A percentile compares a stretch with the other conserved stretches of the same genome.
Evolutionary conservation across 2,797 vertebrate species (phyloP).

Genomic region (Oophaga sylvatica): DNA sequence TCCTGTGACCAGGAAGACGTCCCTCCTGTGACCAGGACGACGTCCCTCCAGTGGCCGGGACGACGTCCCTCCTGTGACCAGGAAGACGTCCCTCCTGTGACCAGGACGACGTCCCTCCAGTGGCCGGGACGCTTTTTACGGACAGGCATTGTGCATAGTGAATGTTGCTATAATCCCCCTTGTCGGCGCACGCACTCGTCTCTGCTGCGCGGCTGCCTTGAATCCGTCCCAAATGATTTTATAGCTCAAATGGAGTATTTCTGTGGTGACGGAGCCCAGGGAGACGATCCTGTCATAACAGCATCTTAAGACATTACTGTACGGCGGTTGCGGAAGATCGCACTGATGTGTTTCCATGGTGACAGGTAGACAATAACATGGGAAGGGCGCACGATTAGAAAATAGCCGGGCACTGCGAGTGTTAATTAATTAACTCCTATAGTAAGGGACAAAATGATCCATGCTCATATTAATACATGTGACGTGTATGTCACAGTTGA

Average conservation of each 20-base stretch:
- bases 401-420: slow-evolving; percentile 3
- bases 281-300: slow-evolving; percentile 18
- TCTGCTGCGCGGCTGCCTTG: not conserved
- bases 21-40: no score
- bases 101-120: not conserved
- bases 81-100: not conserved
- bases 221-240: not conserved
- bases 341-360: slow-evolving; percentile 47
- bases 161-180: not conserved
- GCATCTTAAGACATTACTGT: slow-evolving; percentile 11
- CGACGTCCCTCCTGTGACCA: no score
- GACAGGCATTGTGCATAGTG: not conserved
- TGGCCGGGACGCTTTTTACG: not conserved
- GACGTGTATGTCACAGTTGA: no score
- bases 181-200: not conserved
- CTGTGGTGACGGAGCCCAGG: not conserved
- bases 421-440: slow-evolving; percentile 7
- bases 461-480: not conserved
- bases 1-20: not conserved
- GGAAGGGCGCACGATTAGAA: slow-evolving; percentile 29
- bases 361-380: slow-evolving; percentile 24
- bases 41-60: not conserved
- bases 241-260: not conserved
- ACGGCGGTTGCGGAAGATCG: slow-evolving; percentile 28
- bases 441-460: not conserved